Conservation (phyloP, 1,140 invertebrate genomes). For the Saccostrea cuccullata region DNA sequence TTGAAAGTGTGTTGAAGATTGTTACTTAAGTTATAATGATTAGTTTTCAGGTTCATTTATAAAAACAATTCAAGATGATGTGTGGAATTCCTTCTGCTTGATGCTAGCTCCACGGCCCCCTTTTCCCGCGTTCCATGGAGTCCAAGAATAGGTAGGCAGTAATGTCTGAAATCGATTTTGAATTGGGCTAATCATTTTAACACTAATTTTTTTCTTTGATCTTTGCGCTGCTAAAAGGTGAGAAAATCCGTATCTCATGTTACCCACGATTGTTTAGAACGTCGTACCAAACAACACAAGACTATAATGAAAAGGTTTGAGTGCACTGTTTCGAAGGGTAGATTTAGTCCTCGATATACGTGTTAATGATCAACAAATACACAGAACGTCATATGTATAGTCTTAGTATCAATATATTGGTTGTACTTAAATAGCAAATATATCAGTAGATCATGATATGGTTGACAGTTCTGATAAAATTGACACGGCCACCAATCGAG, state of each 20-base stretch:
- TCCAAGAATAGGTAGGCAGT: constrained; percentile 7
- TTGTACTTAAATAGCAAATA: constrained; percentile 32
- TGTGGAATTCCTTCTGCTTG: not conserved
- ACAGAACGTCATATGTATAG: constrained; percentile 8
- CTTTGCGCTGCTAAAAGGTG: not conserved
- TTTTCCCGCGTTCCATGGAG: not conserved
- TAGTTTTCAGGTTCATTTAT: constrained; percentile 31
- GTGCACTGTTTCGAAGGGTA: constrained; percentile 5
- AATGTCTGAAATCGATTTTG: constrained; percentile 20
- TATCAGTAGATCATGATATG: constrained; percentile 30
- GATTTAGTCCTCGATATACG: not conserved
- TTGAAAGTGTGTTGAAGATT: constrained; percentile 34
- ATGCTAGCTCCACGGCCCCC: not conserved
- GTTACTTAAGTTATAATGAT: constrained; percentile 36
- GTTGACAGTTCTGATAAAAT: constrained; percentile 29
- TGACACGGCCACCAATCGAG: constrained; percentile 30
- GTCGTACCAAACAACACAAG: constrained; percentile 2
- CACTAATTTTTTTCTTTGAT: constrained; percentile 13
- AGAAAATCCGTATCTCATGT: constrained; percentile 18
- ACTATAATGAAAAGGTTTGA: constrained; percentile 7
- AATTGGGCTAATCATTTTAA: constrained; percentile 7
- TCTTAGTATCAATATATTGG: constrained; percentile 30
- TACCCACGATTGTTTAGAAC: constrained; percentile 30
- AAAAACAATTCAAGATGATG: not conserved
- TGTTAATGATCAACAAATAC: constrained; percentile 36